Conservation (phyloP, 2,113 vertebrate species). For the Alouatta palliata region DNA sequence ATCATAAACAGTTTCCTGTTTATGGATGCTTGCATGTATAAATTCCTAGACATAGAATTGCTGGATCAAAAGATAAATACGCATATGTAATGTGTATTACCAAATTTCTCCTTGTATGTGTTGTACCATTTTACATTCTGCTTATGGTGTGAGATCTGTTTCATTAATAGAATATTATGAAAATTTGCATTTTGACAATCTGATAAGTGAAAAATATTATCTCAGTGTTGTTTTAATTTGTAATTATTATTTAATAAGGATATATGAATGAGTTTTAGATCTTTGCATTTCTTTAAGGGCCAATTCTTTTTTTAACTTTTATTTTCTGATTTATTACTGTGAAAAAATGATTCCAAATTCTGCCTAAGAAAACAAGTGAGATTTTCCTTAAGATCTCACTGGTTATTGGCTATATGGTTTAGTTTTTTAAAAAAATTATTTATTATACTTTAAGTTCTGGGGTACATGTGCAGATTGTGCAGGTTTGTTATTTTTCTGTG, state of each 20-base stretch:
- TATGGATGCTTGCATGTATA: background rate
- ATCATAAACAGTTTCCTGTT: background rate
- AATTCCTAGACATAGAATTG: background rate
- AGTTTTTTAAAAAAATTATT: too few relatives aligned
- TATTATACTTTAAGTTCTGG: too few relatives aligned
- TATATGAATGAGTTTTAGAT: background rate
- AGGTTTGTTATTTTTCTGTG: background rate
- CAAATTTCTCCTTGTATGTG: background rate
- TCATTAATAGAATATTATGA: background rate
- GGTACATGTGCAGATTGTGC: too few relatives aligned
- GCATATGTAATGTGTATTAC: background rate
- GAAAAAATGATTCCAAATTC: too few relatives aligned
- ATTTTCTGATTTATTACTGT: too few relatives aligned
- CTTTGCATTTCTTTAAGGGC: background rate
- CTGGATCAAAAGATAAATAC: background rate
- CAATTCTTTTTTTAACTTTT: too few relatives aligned
- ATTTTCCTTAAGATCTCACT: too few relatives aligned
- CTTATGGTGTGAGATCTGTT: background rate
- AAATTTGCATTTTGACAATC: background rate
- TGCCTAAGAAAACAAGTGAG: too few relatives aligned
- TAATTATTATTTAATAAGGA: conserved; percentile 13
- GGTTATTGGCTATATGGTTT: too few relatives aligned
- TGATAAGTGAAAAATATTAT: background rate
- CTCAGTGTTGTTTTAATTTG: background rate
- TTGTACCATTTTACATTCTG: background rate